Evolutionary conservation across 2,888 invertebrate genomes (phyloP).

Genomic region (Hypercompe scribonia): DNA sequence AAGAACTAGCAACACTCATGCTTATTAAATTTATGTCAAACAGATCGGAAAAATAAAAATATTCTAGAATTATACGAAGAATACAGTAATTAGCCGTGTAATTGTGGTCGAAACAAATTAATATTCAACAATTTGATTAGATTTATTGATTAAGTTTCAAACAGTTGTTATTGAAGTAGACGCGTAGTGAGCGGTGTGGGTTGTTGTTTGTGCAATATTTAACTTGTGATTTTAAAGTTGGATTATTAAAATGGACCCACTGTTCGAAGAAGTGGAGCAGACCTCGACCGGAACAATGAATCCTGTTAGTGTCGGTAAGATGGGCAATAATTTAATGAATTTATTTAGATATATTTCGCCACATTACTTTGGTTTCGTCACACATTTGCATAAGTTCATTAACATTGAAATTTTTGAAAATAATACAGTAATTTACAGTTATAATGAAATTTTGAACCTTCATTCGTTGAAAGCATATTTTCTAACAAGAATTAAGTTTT

Average conservation of each 20-base stretch:
- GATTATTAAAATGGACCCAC: conserved; percentile 50
- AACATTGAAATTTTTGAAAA: too few relatives aligned
- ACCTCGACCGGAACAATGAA: conserved; percentile 47
- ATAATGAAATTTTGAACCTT: too few relatives aligned
- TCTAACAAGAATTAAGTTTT: too few relatives aligned
- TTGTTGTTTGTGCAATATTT: not conserved
- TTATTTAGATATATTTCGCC: too few relatives aligned
- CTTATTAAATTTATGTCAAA: not conserved
- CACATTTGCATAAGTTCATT: too few relatives aligned
- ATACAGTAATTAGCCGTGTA: not conserved
- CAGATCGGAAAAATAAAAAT: not conserved
- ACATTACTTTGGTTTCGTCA: too few relatives aligned
- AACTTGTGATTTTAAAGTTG: not conserved
- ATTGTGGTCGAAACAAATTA: conserved; percentile 7
- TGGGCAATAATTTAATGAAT: not conserved
- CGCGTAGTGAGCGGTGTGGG: not conserved
- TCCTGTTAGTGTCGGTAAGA: conserved; percentile 60
- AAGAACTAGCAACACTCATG: not conserved
- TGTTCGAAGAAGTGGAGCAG: conserved; percentile 41
- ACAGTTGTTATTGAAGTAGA: not conserved
- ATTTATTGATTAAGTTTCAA: not conserved
- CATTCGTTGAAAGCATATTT: too few relatives aligned
- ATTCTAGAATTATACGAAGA: not conserved
- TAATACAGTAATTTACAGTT: too few relatives aligned
- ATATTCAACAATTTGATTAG: not conserved